Percentiles rank a stretch among this genome's conserved stretches.
phyloP scores from a whole-genome alignment of 2,888 invertebrate species.

The Lacanobia oleracea region DNA sequence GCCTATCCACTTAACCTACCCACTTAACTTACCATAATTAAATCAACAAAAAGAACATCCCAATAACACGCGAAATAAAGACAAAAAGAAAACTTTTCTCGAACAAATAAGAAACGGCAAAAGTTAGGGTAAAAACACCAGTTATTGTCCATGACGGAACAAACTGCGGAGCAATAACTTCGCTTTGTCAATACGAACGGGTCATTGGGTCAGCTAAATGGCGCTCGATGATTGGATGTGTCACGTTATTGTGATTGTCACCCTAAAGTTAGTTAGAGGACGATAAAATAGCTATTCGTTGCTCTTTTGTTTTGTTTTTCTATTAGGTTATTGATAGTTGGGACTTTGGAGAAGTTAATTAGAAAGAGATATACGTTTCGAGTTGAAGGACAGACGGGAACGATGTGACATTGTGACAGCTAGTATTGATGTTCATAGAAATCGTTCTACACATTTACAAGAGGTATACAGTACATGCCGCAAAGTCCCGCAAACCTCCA shows the following conservation, averaged over 20 bases:
- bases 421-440: background rate
- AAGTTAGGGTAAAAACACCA: slow-evolving; percentile 59
- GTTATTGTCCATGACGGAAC: slow-evolving; percentile 54
- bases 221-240: slow-evolving; percentile 58
- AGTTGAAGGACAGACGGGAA: background rate
- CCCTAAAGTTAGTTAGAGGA: slow-evolving; percentile 51
- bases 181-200: slow-evolving; percentile 58
- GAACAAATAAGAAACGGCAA: slow-evolving; percentile 42
- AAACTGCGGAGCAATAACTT: slow-evolving; percentile 59
- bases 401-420: no score
- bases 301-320: slow-evolving; percentile 20
- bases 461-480: no score
- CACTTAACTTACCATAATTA: slow-evolving; percentile 46
- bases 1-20: no score
- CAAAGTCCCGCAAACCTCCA: no score
- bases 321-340: background rate
- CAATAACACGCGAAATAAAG: slow-evolving; percentile 28
- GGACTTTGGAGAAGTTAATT: background rate
- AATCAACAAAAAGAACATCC: slow-evolving; percentile 21
- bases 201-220: slow-evolving; percentile 63
- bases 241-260: slow-evolving; percentile 56
- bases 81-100: slow-evolving; percentile 29
- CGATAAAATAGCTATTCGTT: slow-evolving; percentile 36
- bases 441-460: no score
- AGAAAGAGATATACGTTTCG: background rate